These are phyloP conservation scores for Psammodynastes pulverulentus DNA, from an alignment of 2,113 vertebrate genomes.

Conservation along the genomic window DNA sequence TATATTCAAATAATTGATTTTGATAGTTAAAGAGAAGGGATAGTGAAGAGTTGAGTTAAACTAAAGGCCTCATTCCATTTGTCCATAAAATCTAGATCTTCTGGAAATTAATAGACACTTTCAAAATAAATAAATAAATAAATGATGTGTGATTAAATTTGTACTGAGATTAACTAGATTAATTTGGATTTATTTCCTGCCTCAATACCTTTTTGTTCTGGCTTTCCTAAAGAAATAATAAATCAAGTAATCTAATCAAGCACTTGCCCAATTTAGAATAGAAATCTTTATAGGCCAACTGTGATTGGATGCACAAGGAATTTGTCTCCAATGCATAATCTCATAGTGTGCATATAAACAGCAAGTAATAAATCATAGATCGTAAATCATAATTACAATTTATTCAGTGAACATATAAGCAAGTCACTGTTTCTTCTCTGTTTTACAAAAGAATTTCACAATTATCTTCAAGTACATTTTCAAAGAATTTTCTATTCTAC, in stretches of 20 bases:
- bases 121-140: slow-evolving; percentile 2
- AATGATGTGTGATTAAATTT: slow-evolving; percentile 8
- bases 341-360: background rate
- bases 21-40: background rate
- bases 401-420: background rate
- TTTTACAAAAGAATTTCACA: background rate
- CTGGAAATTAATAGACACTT: background rate
- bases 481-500: background rate
- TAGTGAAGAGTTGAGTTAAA: background rate
- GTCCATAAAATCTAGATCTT: background rate
- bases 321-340: background rate
- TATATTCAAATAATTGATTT: background rate
- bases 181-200: background rate
- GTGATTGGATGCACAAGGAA: background rate
- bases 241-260: background rate
- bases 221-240: background rate
- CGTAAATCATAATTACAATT: background rate
- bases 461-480: background rate
- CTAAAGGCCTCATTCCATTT: background rate
- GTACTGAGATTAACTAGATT: background rate
- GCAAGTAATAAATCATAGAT: background rate
- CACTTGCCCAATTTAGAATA: background rate
- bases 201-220: background rate
- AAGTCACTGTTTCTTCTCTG: background rate
- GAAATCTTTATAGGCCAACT: background rate